These are phyloP conservation scores for Heterodera carotae DNA, from an alignment of 1,140 invertebrate species.

Conservation along the genomic window DNA sequence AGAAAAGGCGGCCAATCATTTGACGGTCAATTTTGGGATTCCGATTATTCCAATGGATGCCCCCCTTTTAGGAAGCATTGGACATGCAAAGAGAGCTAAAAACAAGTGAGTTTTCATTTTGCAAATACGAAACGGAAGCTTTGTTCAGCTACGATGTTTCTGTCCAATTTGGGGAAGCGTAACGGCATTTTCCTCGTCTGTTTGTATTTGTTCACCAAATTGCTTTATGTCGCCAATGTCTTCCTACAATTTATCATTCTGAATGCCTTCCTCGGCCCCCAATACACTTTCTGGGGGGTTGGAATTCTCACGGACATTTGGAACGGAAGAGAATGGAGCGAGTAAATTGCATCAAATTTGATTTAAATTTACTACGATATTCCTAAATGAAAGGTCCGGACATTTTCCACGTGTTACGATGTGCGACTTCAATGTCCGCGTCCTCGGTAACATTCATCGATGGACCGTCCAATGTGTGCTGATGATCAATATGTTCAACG, in stretches of 20 bases:
- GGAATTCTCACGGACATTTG: constrained; percentile 67
- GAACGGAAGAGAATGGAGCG: constrained; percentile 66
- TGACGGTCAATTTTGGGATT: constrained; percentile 24
- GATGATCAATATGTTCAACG: constrained; percentile 80
- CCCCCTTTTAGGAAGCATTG: constrained; percentile 47
- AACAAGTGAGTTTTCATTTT: constrained; percentile 40
- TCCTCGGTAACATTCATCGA: constrained; percentile 63
- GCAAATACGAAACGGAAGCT: constrained; percentile 16
- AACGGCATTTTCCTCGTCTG: constrained; percentile 68
- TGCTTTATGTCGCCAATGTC: constrained; percentile 68
- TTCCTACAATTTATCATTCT: constrained; percentile 69
- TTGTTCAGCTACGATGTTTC: constrained; percentile 37
- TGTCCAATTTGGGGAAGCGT: constrained; percentile 64
- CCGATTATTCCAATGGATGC: background rate
- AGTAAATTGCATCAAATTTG: constrained; percentile 32
- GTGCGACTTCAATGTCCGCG: constrained; percentile 68
- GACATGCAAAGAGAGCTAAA: constrained; percentile 63
- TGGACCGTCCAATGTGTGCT: constrained; percentile 67
- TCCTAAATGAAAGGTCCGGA: constrained; percentile 39
- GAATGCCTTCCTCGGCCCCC: constrained; percentile 68
- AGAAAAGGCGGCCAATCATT: constrained; percentile 54
- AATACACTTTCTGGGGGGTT: constrained; percentile 68
- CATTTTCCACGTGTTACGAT: constrained; percentile 67
- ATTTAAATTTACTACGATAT: background rate
- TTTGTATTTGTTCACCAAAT: constrained; percentile 69